phyloP scores from a whole-genome alignment of 2,888 invertebrate species.

The Empis stercorea region DNA sequence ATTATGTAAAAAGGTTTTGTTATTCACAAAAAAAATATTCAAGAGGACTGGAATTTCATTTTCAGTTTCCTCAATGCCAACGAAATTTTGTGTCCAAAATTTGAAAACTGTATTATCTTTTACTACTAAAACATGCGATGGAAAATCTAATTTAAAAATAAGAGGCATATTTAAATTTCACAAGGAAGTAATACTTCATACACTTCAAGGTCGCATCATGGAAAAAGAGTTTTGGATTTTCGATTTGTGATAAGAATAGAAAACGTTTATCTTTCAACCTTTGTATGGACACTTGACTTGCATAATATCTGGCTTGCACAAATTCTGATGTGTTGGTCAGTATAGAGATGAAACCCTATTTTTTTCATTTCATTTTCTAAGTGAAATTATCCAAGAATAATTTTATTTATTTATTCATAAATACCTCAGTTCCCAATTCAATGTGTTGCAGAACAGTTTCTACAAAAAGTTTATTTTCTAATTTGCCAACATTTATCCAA shows the following conservation, averaged over 20 bases:
- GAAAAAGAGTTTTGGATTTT: conserved; percentile 23
- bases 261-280: conserved; percentile 31
- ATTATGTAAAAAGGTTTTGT: conserved; percentile 22
- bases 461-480: conserved; percentile 16
- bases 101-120: conserved; percentile 27
- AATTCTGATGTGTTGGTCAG: conserved; percentile 23
- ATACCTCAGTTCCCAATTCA: conserved; percentile 25
- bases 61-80: conserved; percentile 20
- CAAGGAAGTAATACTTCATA: conserved; percentile 9
- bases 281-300: conserved; percentile 27
- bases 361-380: background rate
- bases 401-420: background rate
- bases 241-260: conserved; percentile 27
- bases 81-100: conserved; percentile 35
- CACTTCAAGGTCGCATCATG: conserved; percentile 25
- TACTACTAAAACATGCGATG: background rate
- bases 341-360: conserved; percentile 30
- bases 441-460: conserved; percentile 22
- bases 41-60: conserved; percentile 29
- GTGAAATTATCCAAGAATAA: too few species aligned
- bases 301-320: conserved; percentile 28
- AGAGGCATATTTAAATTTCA: background rate
- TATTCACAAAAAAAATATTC: conserved; percentile 27
- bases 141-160: background rate
- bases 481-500: conserved; percentile 25